Conservation (phyloP, 1,140 invertebrate genomes). For the Eufriesea mexicana region DNA sequence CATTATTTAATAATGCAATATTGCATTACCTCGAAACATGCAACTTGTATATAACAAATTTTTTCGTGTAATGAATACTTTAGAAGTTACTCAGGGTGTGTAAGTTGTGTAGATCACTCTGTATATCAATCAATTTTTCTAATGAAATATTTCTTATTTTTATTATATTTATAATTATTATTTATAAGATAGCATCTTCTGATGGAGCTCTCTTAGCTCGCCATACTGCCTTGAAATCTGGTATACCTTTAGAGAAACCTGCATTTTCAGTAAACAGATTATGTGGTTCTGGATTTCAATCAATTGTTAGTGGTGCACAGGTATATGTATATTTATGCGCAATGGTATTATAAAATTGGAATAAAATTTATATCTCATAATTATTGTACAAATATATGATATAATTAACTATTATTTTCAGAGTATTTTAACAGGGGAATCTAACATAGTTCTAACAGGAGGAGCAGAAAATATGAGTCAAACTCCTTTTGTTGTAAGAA, state of each 20-base stretch:
- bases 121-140: neutral
- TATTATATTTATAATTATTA: slow-evolving; percentile 2
- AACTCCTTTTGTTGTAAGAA: slow-evolving; percentile 94
- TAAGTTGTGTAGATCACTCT: no score
- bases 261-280: slow-evolving; percentile 93
- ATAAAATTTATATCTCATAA: slow-evolving; percentile 9
- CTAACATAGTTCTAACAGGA: slow-evolving; percentile 94
- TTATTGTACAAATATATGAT: slow-evolving; percentile 2
- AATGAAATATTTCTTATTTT: neutral
- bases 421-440: slow-evolving; percentile 94
- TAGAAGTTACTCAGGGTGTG: no score
- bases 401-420: slow-evolving; percentile 73
- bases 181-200: slow-evolving; percentile 82
- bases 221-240: slow-evolving; percentile 92
- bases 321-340: slow-evolving; percentile 82
- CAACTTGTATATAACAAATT: no score
- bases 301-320: slow-evolving; percentile 94
- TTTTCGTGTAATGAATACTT: no score
- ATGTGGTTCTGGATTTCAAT: slow-evolving; percentile 98
- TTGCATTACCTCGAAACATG: no score
- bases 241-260: slow-evolving; percentile 92
- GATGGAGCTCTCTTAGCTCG: slow-evolving; percentile 95
- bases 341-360: slow-evolving; percentile 1
- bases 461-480: slow-evolving; percentile 98
- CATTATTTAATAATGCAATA: no score